Base-by-base conservation (phyloP, 2,797 vertebrate genomes). In the Clarias laeviceps region DNA sequence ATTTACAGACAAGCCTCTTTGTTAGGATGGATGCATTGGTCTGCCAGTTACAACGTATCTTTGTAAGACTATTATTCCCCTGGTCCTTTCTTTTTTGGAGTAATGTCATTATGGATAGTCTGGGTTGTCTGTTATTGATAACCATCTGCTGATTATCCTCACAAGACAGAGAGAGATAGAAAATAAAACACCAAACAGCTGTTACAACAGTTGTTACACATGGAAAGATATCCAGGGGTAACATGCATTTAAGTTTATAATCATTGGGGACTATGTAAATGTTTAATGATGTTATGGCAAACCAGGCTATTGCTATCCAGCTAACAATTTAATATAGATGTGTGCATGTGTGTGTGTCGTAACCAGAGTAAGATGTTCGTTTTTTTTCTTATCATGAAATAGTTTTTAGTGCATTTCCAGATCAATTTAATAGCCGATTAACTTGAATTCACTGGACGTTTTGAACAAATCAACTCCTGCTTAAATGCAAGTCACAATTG, bases 181-280 rank as follows among this genome's bases (percentile, higher is more conserved):
- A 45, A 45, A 20, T 7, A 34, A 32, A 77, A 57, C 56, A 61
- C 2, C 11, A 61, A 78, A 78, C 76, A 78, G 56, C 76, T 78
- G 56, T 59, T 29, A 61, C 37, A 78, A 61, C 76, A 78, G 56
- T 78, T 34, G 32, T 37, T n/a, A 61, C 37, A 12, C 56, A 59
- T 77, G 56, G 20, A 59, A 59, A 59, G 45, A 20, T 56, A 8
- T 74, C 50, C 72, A 74, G 76, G 29, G 22, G 34, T 61, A 24
- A 59, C 18, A 34, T 61, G 37, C 57, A 37, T 78, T 59, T 61
- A 29, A 78, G 56, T 14, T 61, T 59, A 34, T 59, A 78, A 59
- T 59, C 32, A 61, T 7, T 78, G 56, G 76, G 56, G 54, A n/a
- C 32, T 78, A 57, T 61, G 20, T 61, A 78, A 61, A 78, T 37